Evolutionary conservation across 2,113 vertebrate genomes (phyloP).

Genomic region (Eurystomus gularis): DNA sequence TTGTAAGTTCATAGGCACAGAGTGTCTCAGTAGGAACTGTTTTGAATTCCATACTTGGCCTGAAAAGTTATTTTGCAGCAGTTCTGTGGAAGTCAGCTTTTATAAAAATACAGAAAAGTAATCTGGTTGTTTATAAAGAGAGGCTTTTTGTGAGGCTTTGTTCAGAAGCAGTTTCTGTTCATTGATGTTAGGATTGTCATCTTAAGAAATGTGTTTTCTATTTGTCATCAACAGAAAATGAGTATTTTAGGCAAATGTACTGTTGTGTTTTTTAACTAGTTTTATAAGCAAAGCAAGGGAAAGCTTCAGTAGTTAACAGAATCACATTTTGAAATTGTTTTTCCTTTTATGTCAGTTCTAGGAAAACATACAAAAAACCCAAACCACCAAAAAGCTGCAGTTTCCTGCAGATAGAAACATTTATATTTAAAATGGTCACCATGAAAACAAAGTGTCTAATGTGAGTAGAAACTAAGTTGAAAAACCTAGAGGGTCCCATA

Average conservation of each 20-base stretch:
- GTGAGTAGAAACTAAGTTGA: not conserved
- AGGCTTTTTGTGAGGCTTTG: not conserved
- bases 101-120: not conserved
- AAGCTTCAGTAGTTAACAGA: not conserved
- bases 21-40: slow-evolving; percentile 49
- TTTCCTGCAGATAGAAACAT: slow-evolving; percentile 21
- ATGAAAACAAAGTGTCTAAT: not conserved
- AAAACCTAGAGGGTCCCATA: not conserved
- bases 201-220: not conserved
- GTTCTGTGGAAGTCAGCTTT: slow-evolving; percentile 6
- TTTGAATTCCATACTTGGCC: slow-evolving; percentile 68
- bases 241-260: not conserved
- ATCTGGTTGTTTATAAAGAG: not conserved
- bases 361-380: not conserved
- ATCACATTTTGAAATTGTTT: not conserved
- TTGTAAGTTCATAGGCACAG: slow-evolving; percentile 61
- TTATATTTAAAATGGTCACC: not conserved
- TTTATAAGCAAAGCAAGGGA: not conserved
- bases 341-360: not conserved
- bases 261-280: not conserved
- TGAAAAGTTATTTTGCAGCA: slow-evolving; percentile 46
- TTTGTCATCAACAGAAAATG: not conserved
- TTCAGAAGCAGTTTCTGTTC: not conserved
- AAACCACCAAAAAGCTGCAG: not conserved
- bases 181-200: not conserved